These are phyloP conservation scores for Leptosomus discolor DNA, from an alignment of 2,113 vertebrate species.

Conservation along the genomic window DNA sequence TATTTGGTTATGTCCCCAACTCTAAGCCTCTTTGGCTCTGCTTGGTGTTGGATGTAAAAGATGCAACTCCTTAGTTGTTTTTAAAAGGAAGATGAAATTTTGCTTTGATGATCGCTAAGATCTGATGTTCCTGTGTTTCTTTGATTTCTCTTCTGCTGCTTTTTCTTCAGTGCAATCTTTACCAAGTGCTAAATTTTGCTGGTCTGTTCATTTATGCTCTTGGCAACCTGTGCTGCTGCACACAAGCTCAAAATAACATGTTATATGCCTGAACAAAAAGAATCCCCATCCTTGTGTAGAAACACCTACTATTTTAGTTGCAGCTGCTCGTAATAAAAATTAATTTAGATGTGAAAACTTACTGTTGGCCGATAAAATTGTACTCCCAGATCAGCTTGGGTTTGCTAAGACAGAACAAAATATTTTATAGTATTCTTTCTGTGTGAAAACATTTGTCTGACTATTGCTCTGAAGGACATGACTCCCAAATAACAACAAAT, in stretches of 20 bases:
- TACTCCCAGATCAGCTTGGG: background rate
- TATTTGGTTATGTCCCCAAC: background rate
- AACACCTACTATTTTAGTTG: background rate
- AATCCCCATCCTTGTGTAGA: background rate
- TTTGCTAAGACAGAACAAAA: background rate
- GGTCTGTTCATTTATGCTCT: background rate
- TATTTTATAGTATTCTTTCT: background rate
- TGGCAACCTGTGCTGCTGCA: background rate
- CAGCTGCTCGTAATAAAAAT: background rate
- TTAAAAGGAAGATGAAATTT: background rate
- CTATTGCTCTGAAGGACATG: background rate
- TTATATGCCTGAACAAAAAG: background rate
- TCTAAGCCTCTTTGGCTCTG: background rate
- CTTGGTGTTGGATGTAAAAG: background rate
- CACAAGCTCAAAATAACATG: background rate
- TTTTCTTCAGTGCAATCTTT: background rate
- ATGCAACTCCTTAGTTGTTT: background rate
- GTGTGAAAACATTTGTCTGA: background rate
- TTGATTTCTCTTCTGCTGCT: background rate
- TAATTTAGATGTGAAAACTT: background rate
- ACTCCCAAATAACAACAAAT: background rate
- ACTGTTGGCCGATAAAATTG: background rate
- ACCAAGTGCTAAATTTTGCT: background rate
- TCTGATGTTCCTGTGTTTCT: background rate
- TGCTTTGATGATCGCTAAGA: background rate